Conservation (phyloP, 2,797 vertebrate species). For the Falco columbarius region DNA sequence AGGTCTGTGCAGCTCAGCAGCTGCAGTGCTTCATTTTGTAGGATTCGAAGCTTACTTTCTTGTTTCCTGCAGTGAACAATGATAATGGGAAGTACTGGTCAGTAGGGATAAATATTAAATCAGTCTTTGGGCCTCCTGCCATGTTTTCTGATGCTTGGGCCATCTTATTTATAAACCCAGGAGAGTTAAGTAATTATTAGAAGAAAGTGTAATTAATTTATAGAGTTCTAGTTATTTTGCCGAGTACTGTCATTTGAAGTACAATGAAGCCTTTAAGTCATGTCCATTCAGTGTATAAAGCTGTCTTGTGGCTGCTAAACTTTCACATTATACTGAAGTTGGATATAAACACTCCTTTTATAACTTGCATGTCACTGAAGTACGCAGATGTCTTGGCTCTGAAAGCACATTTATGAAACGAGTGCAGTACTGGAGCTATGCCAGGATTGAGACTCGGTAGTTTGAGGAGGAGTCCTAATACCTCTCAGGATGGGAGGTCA, state of each 20-base stretch:
- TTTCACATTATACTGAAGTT: conserved; percentile 62
- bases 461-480: conserved; percentile 64
- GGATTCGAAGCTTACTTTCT: not conserved
- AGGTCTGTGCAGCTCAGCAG: not conserved
- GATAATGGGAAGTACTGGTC: conserved; percentile 43
- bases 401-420: conserved; percentile 58
- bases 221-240: conserved; percentile 48
- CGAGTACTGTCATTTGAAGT: conserved; percentile 55
- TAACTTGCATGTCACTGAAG: conserved; percentile 63
- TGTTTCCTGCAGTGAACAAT: conserved; percentile 5
- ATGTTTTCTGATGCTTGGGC: conserved; percentile 8
- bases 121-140: conserved; percentile 15
- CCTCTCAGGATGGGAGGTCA: conserved; percentile 55
- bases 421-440: conserved; percentile 41
- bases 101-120: conserved; percentile 10
- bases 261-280: conserved; percentile 71
- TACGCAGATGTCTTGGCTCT: conserved; percentile 74
- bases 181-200: conserved; percentile 53
- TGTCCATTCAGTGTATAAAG: conserved; percentile 46
- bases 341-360: conserved; percentile 76
- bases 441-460: conserved; percentile 38
- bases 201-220: conserved; percentile 69
- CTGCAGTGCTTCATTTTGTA: not conserved
- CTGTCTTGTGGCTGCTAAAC: conserved; percentile 72
- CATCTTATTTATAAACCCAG: conserved; percentile 32